Base-by-base conservation (phyloP, 1,140 invertebrate genomes). In the Atta texana region DNA sequence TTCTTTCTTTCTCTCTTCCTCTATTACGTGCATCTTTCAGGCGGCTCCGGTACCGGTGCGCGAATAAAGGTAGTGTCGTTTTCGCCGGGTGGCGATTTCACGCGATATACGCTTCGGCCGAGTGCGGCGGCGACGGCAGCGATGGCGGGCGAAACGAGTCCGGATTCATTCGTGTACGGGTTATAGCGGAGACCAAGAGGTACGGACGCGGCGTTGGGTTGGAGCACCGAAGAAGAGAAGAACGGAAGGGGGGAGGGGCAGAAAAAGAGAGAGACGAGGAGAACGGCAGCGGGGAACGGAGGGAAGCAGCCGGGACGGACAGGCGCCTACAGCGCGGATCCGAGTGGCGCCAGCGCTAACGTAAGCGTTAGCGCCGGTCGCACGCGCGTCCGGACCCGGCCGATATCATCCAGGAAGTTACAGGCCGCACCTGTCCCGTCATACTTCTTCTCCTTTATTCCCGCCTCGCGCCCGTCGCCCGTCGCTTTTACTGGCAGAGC, bases 351-450 rank as follows among this genome's bases (percentile, higher is more conserved):
- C 91, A 92, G 87, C 87, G 85, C 80, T 90, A 90, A 90, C 88
- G 88, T 88, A 88, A 90, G 86, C 89, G 78, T 90, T 88, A 91
- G 90, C 90, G 89, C 90, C 90, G 90, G 88, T 77, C 87, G 90
- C 66, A 55, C 69, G 63, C 44, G 76, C 90, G 88, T 84, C 89
- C 91, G 91, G 90, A 85, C 75, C 39, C 71, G 69, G 89, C 89
- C 89, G 91, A 92, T 92, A 92, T 92, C 89, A 89, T 89, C 89
- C 91, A 92, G 91, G 91, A 92, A 92, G 91, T 92, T 92, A 89
- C 91, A 85, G 89, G 89, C 84, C 91, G 91, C 91, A 92, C 91
- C 91, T 92, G 91, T 92, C 88, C 87, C 88, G 88, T 89, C 90
- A 87, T 90, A 81, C 85, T 71, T 91, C 72, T 78, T 57, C 72